phyloP scores from a whole-genome alignment of 2,888 invertebrate species.

The Iphiclides podalirius region DNA sequence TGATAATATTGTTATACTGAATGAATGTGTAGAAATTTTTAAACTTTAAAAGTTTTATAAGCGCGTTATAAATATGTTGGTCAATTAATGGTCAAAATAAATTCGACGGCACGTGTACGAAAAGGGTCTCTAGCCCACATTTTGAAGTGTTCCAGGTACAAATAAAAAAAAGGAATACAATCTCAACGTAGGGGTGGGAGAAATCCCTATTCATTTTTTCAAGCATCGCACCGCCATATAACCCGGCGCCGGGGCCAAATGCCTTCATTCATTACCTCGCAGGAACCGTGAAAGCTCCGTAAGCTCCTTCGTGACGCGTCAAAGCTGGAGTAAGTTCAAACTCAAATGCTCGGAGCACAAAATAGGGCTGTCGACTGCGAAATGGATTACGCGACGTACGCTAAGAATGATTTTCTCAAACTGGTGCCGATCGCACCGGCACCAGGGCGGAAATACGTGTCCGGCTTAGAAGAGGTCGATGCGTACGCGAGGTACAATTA shows the following conservation, averaged over 20 bases:
- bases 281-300: conserved; percentile 44
- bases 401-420: conserved; percentile 43
- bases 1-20: too few relatives aligned
- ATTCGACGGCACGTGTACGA: conserved; percentile 70
- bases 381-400: conserved; percentile 37
- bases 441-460: conserved; percentile 56
- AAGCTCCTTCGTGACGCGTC: conserved; percentile 27
- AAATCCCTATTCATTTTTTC: conserved; percentile 67
- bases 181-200: conserved; percentile 55
- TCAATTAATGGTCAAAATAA: conserved; percentile 44
- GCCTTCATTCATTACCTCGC: conserved; percentile 61
- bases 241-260: conserved; percentile 45
- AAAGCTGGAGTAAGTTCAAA: not conserved
- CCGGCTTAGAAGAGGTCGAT: conserved; percentile 56
- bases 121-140: conserved; percentile 31
- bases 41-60: not conserved
- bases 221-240: conserved; percentile 60
- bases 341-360: conserved; percentile 29
- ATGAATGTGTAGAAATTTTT: too few relatives aligned
- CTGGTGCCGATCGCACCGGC: conserved; percentile 79
- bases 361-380: conserved; percentile 24
- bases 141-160: conserved; percentile 58
- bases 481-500: conserved; percentile 85
- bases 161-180: conserved; percentile 51
- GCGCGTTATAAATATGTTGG: conserved; percentile 24